Conservation (phyloP, 2,797 vertebrate genomes). For the Rhynchonycteris naso region DNA sequence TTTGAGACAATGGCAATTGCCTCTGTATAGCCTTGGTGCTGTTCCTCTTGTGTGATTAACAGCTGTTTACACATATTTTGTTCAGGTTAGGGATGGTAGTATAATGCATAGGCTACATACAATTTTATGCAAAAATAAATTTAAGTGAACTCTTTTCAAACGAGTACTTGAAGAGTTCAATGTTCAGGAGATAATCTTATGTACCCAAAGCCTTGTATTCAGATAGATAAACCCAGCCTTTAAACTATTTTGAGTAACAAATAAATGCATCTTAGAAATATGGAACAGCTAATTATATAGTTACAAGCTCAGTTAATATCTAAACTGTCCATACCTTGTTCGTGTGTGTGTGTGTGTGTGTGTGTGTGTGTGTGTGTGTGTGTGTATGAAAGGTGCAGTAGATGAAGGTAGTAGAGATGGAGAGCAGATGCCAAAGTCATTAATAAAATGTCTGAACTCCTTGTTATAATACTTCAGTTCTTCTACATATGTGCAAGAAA, state of each 20-base stretch:
- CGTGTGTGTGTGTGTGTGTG: too few species aligned
- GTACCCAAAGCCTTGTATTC: background rate
- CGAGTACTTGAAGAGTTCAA: background rate
- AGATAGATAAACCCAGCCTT: background rate
- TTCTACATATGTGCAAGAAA: background rate
- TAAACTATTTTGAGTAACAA: background rate
- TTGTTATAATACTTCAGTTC: background rate
- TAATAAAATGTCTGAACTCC: background rate
- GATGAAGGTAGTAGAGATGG: background rate
- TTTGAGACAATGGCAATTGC: background rate
- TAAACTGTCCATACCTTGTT: background rate
- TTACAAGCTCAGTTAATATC: background rate
- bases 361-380: too few species aligned
- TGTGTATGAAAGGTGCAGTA: background rate
- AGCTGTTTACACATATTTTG: background rate
- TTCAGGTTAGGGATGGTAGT: background rate
- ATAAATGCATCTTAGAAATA: background rate
- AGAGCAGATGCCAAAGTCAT: background rate
- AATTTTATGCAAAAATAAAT: background rate
- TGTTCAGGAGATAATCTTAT: background rate
- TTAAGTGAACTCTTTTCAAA: background rate
- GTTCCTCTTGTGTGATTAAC: background rate
- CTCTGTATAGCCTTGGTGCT: background rate
- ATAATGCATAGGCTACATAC: background rate
- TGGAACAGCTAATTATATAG: background rate